Evolutionary conservation across 2,797 vertebrate genomes (phyloP), one percentile per base, ranked within the genome.

Genomic region (Arnoldichthys spilopterus): DNA sequence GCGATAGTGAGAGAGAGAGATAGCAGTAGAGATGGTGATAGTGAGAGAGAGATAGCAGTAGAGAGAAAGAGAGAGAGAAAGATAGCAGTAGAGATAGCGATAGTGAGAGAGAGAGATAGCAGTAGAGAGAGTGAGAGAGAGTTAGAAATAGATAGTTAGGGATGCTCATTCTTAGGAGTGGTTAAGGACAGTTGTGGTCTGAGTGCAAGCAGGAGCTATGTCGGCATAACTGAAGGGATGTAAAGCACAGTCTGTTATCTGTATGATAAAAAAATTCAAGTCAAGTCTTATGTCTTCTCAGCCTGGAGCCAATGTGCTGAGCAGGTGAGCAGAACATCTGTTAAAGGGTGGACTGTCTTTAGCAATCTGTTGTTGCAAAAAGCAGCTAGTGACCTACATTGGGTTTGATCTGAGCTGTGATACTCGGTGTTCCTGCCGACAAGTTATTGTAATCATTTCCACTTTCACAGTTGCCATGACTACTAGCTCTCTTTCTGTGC

Each of bases 401-500:
- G 22, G 40, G 26, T 45, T 45, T 67, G 63, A 51, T 69, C 43
- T 13, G 3, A 47, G 43, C 43, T 28, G 13, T 49, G 40, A 40
- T 26, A 28, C 30, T 67, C 40, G 24, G 37, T 28, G 43, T 13
- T 34, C 37, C 37, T 43, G 7, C 63, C 24, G n/a, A 37, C 28
- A 34, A 34, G 26, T 37, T 51, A 51, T 18, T 30, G 45, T 70
- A 26, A 68, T 28, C 24, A 54, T 71, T 54, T 53, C 49, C 68
- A 71, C 18, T 34, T 54, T 51, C 67, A 26, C 49, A 53, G 72
- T 82, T 64, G 28, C 71, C 64, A 59, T 82, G 80, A 79, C 81
- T 71, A 72, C 79, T 30, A 30, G 3, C 2, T 37, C 56, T 15
- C 22, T 49, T n/a, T 22, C 71, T 28, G 4, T 64, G 54, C 61